Evolutionary conservation across 1,140 invertebrate genomes (phyloP).

Genomic region (Achroia grisella): DNA sequence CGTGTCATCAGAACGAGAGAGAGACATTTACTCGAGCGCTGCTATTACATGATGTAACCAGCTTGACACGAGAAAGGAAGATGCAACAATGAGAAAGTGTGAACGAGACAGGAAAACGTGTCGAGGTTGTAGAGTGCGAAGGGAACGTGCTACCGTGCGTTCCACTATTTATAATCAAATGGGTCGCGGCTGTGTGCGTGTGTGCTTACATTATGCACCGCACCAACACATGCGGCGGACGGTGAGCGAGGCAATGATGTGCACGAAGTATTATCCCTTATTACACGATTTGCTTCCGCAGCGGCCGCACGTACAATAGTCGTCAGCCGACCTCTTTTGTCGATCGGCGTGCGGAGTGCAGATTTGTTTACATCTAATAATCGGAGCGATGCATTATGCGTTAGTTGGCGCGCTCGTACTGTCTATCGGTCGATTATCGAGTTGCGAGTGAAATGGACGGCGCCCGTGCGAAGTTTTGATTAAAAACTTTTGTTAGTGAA

Average conservation of each 20-base stretch:
- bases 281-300: slow-evolving; percentile 68
- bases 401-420: slow-evolving; percentile 60
- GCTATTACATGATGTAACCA: slow-evolving; percentile 61
- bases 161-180: slow-evolving; percentile 72
- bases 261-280: slow-evolving; percentile 71
- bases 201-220: slow-evolving; percentile 62
- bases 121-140: slow-evolving; percentile 62
- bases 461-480: slow-evolving; percentile 38
- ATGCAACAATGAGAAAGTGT: slow-evolving; percentile 11
- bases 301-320: slow-evolving; percentile 62
- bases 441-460: slow-evolving; percentile 60
- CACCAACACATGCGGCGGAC: slow-evolving; percentile 38
- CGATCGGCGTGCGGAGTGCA: slow-evolving; percentile 51
- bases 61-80: slow-evolving; percentile 36
- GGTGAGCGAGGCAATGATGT: slow-evolving; percentile 65
- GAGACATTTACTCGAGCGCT: slow-evolving; percentile 27
- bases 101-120: slow-evolving; percentile 36
- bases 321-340: slow-evolving; percentile 60
- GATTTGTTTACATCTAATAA: slow-evolving; percentile 62
- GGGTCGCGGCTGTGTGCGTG: slow-evolving; percentile 50
- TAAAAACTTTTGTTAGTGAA: slow-evolving; percentile 40
- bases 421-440: slow-evolving; percentile 55
- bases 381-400: slow-evolving; percentile 55
- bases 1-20: slow-evolving; percentile 40
- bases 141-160: slow-evolving; percentile 71